These are phyloP conservation scores for Neogale vison DNA, from an alignment of 2,113 vertebrate species.

Conservation along the genomic window DNA sequence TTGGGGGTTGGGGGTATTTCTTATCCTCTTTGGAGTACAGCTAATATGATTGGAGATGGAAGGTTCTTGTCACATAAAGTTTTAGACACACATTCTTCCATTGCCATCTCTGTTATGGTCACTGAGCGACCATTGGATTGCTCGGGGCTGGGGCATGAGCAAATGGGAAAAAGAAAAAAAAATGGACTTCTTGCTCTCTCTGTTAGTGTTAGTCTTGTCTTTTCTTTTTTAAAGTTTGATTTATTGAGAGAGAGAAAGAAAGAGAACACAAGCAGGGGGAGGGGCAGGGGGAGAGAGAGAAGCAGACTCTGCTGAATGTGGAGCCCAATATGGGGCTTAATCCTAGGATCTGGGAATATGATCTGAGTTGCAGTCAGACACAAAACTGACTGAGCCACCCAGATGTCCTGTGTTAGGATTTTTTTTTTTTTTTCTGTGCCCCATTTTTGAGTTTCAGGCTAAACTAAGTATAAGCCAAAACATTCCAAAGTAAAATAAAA, in stretches of 20 bases:
- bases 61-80: not conserved
- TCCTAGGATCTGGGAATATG: not conserved
- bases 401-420: not conserved
- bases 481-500: not conserved
- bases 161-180: not conserved
- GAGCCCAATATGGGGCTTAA: not conserved
- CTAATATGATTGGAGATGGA: not conserved
- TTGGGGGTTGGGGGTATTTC: not conserved
- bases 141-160: not conserved
- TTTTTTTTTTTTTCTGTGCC: not conserved
- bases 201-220: not conserved
- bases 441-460: not conserved
- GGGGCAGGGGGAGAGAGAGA: not conserved
- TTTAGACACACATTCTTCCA: not conserved
- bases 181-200: not conserved
- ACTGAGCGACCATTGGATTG: not conserved
- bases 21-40: not conserved
- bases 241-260: not conserved
- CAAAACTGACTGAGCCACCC: not conserved
- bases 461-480: not conserved
- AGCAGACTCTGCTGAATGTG: not conserved
- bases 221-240: not conserved
- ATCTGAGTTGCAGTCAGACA: not conserved
- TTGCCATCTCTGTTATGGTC: not conserved
- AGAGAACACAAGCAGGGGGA: not conserved